Evolutionary conservation across 2,888 invertebrate genomes (phyloP).

Genomic region (Andrena trimmerana): DNA sequence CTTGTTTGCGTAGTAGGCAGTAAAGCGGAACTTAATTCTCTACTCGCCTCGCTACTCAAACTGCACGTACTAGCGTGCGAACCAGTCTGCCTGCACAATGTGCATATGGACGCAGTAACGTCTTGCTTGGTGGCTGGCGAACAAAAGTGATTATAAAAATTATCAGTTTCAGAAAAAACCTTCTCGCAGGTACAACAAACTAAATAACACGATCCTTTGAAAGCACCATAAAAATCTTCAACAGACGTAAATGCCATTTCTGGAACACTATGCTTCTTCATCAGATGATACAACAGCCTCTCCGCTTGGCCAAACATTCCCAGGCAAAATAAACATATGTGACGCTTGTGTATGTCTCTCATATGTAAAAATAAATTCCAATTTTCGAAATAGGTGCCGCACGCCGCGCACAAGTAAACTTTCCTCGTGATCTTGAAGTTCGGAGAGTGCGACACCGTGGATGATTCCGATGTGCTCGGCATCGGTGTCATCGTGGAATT

Average conservation of each 20-base stretch:
- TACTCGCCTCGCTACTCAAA: conserved; percentile 66
- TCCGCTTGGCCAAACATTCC: conserved; percentile 94
- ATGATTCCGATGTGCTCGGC: conserved; percentile 84
- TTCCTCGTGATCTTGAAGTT: conserved; percentile 90
- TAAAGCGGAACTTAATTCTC: conserved; percentile 41
- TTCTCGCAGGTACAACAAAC: conserved; percentile 94
- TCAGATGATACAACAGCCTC: conserved; percentile 91
- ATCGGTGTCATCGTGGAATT: conserved; percentile 81
- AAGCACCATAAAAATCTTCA: conserved; percentile 89
- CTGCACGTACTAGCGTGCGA: conserved; percentile 78
- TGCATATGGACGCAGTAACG: conserved; percentile 73
- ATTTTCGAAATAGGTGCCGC: conserved; percentile 94
- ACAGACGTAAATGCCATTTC: conserved; percentile 89
- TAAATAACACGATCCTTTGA: conserved; percentile 90
- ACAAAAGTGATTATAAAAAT: conserved; percentile 92
- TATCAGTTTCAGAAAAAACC: conserved; percentile 91
- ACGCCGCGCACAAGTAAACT: conserved; percentile 93
- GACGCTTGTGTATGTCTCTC: conserved; percentile 92
- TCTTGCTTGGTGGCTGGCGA: conserved; percentile 73
- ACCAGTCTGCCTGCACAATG: conserved; percentile 79
- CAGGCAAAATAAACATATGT: conserved; percentile 93
- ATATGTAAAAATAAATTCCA: conserved; percentile 95
- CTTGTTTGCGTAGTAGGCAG: conserved; percentile 37
- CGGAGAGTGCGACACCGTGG: conserved; percentile 82
- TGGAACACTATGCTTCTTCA: conserved; percentile 91